Base-by-base conservation (phyloP, 2,113 vertebrate species). In the Enhydra lutris region DNA sequence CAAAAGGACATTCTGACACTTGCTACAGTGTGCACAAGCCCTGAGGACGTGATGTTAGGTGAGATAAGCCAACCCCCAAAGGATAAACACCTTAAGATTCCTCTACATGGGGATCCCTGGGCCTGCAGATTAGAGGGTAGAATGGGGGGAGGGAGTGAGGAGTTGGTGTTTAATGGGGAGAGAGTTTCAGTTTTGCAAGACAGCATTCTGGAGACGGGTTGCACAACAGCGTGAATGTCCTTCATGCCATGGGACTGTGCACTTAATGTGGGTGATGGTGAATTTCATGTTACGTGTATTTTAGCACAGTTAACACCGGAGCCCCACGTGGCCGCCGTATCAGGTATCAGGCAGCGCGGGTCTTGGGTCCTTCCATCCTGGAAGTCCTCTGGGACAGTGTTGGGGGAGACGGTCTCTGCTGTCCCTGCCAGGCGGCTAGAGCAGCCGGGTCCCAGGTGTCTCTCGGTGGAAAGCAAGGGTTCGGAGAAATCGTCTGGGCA, bases 231-330 rank as follows among this genome's bases (percentile, higher is more conserved):
- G 12, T 15, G 87, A 69, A 12, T 17, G 1, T 26, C 1, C 42
- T 45, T 69, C 0, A 20, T 0, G 6, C 50, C 3, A 0, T 31
- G 0, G 50, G 26, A 26, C 78, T 3, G 1, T 1, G 0, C 13
- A 0, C 29, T 36, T 21, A 2, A n/a, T 6, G 59, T 12, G 47
- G 65, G 39, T 21, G 18, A 0, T 31, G 31, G 50, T 31, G 1
- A 3, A 1, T n/a, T 52, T 59, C 39, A n/a, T 7, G 29, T 45
- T 20, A 6, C 2, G 10, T 10, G 57, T 26, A 29, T 55, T 69
- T 45, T 1, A 34, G 39, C 42, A 11, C 34, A 1, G 2, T 61
- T 17, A 1, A 42, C n/a, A 10, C 1, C 23, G 45, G 4, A 20
- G 86, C 10, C 18, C 1, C 34, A 4, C 0, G 5, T 47, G 63